Base-by-base conservation (phyloP, 2,797 vertebrate genomes). In the Alauda arvensis region DNA sequence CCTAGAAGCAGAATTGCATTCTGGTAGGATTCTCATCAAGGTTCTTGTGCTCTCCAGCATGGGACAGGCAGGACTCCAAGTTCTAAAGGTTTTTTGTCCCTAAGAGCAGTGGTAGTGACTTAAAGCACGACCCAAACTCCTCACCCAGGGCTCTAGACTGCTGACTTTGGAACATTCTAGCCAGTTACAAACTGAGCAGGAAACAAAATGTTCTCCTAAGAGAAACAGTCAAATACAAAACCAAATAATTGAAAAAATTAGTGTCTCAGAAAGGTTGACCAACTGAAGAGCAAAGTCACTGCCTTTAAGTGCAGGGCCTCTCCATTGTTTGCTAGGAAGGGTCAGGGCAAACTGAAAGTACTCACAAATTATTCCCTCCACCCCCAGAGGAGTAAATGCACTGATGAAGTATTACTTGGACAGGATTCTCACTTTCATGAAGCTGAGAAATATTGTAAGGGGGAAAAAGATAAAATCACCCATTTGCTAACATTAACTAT, bases 81-180 rank as follows among this genome's bases (percentile, higher is more conserved):
- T 95, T 95, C 88, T 95, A 95, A 94, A 95, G 94, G 77, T 88
- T 94, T 95, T 95, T 94, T 94, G 83, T 89, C 84, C 88, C 69
- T 94, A 91, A 95, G 93, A 95, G 84, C 92, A 93, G 91, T 89
- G 93, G 91, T 85, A 92, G 91, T 91, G 77, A 94, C 86, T 90
- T 93, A 91, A 92, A 94, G 83, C 80, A 93, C 4, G 85, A 92
- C 94, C 91, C 94, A 89, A 91, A 92, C 90, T 93, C 92, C 86
- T 94, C 90, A 89, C 87, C 83, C 90, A 88, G 77, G 88, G 83
- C 83, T 92, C 87, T 93, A 93, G 92, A 89, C 80, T 89, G 75
- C 77, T 94, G 90, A 92, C 87, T 87, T 95, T 84, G 87, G 92
- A 94, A 92, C 82, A 91, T 93, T 88, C 85, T 88, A 95, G 91